Base-by-base conservation (phyloP, 1,140 invertebrate species). In the Grapholita molesta region DNA sequence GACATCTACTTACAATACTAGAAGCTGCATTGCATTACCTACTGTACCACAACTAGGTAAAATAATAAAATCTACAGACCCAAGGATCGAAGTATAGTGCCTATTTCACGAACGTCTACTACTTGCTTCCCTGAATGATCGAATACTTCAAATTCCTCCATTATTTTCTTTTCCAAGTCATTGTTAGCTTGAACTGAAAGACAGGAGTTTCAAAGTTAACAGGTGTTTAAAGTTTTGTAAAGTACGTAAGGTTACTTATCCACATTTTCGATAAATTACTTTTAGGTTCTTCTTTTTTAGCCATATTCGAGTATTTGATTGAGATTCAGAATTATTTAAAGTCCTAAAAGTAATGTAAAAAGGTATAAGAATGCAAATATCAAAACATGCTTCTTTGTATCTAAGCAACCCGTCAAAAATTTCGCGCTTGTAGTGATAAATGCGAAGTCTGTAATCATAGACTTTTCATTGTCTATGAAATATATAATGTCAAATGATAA, bases 121-220 rank as follows among this genome's bases (percentile, higher is more conserved):
- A 96, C 95, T 92, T 96, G 96, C 77, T 95, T 97, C 67, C 95
- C 95, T 73, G 96, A 95, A 92, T 96, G 96, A 88, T 98, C 97
- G 85, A 98, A 98, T 8, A 98, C 94, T 82, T 96, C 95, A 88
- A 98, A 98, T n/a, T 96, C 96, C 78, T 97, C 96, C 4, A 94
- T 95, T 64, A 98, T 96, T 91, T 93, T 94, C 77, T 95, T 95
- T 77, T 96, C 95, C 73, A 97, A 88, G 71, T 95, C 95, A 73
- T 93, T 93, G 53, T 91, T 93, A 21, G 93, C 85, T 80, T 82
- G 73, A 65, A 93, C 92, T 93, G 64, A 67, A 84, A 83, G 65
- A 68, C 18, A 48, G 21, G 5, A 15, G 55, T 28, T 61, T 7
- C 28, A 28, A 61, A 61, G 25, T 28, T 28, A 30, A 28, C 25